Conservation (phyloP, 2,113 vertebrate species). For the Pterocles burchelli region DNA sequence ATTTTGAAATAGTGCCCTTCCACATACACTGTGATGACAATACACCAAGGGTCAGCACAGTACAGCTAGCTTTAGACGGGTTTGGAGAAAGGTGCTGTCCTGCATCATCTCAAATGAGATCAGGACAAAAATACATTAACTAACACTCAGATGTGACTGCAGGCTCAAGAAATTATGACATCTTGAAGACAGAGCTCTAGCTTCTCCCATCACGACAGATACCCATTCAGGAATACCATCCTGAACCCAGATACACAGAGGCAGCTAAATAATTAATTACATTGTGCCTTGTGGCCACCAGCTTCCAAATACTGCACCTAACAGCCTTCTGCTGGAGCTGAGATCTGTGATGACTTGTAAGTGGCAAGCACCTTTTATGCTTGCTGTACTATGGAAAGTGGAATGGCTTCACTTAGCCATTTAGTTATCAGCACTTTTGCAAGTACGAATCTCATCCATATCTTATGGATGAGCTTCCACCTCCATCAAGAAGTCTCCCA, state of each 20-base stretch:
- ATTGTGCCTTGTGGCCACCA: not conserved
- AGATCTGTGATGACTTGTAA: not conserved
- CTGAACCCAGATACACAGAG: not conserved
- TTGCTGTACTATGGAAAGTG: not conserved
- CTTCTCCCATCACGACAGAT: not conserved
- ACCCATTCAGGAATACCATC: not conserved
- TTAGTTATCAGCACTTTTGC: not conserved
- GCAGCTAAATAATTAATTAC: not conserved
- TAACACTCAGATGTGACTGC: not conserved
- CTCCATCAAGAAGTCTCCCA: not conserved
- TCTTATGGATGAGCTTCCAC: not conserved
- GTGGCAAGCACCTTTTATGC: not conserved
- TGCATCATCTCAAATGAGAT: not conserved
- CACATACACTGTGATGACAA: not conserved
- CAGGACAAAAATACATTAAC: not conserved
- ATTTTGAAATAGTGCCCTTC: not conserved
- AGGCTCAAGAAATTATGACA: not conserved
- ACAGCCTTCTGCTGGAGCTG: not conserved
- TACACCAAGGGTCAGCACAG: not conserved
- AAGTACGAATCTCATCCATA: not conserved
- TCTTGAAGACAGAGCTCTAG: not conserved
- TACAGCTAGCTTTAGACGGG: not conserved
- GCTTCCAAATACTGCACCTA: not conserved
- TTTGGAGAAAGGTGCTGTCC: not conserved
- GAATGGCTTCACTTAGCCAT: not conserved